Conservation (phyloP, 1,140 invertebrate species). For the Diuraphis noxia region DNA sequence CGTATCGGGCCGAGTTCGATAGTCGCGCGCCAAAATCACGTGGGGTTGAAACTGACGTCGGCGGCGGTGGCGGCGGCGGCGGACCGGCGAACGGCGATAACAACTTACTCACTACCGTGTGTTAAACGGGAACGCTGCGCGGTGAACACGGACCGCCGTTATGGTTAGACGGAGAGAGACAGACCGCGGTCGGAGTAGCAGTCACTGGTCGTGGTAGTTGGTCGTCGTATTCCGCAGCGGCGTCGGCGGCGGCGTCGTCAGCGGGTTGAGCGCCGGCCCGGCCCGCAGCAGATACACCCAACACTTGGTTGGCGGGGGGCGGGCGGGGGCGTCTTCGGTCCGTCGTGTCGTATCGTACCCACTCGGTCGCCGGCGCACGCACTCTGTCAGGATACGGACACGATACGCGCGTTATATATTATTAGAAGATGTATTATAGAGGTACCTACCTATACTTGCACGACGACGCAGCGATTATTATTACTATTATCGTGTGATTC, state of each 20-base stretch:
- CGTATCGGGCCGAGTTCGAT: neutral
- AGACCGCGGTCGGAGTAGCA: slow-evolving; percentile 5
- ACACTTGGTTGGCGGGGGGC: slow-evolving; percentile 20
- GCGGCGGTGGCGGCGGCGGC: neutral
- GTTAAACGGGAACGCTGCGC: neutral
- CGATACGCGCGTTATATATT: neutral
- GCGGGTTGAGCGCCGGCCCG: slow-evolving; percentile 8
- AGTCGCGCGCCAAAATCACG: slow-evolving; percentile 48
- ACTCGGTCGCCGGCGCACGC: neutral
- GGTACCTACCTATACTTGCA: neutral
- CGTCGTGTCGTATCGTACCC: slow-evolving; percentile 20
- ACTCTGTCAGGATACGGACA: neutral
- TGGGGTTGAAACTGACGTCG: neutral
- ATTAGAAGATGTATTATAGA: neutral
- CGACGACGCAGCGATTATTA: neutral
- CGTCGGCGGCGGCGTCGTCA: neutral
- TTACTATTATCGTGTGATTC: neutral
- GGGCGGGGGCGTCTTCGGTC: slow-evolving; percentile 44
- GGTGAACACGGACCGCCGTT: slow-evolving; percentile 32
- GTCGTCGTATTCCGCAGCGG: neutral
- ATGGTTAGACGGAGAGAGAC: slow-evolving; percentile 1
- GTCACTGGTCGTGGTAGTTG: neutral
- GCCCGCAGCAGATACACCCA: slow-evolving; percentile 36
- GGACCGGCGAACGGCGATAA: neutral
- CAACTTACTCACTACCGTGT: neutral